phyloP scores from a whole-genome alignment of 1,140 invertebrate genomes.

The Elymnias hypermnestra region DNA sequence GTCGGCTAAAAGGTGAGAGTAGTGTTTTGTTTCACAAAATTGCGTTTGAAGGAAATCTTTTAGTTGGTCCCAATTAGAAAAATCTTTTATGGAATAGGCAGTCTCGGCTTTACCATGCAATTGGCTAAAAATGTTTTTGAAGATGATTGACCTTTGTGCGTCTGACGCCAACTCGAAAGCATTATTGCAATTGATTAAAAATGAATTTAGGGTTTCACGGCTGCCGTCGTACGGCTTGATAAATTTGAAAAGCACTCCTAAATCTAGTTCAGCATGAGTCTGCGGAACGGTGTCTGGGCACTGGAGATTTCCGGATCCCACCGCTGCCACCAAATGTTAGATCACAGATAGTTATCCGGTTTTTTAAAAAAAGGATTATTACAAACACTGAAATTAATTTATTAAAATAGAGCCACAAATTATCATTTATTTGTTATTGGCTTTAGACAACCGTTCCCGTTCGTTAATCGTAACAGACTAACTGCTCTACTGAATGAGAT shows the following conservation, averaged over 20 bases:
- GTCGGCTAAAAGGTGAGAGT: slow-evolving; percentile 20
- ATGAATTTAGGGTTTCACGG: slow-evolving; percentile 13
- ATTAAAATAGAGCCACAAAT: too few species aligned
- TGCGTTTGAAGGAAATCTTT: slow-evolving; percentile 25
- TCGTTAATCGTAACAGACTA: too few species aligned
- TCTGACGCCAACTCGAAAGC: slow-evolving; percentile 7
- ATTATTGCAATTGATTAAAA: slow-evolving; percentile 17
- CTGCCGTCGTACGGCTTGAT: slow-evolving; percentile 13
- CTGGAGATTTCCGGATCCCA: neutral
- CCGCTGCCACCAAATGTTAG: too few species aligned
- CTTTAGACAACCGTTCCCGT: too few species aligned
- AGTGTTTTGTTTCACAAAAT: too few species aligned
- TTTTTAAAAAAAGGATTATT: too few species aligned
- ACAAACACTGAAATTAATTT: too few species aligned
- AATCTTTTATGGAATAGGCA: slow-evolving; percentile 13
- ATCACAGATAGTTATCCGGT: too few species aligned
- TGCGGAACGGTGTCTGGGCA: too few species aligned
- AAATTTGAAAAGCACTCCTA: slow-evolving; percentile 10
- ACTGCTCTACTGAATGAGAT: too few species aligned
- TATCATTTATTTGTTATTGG: too few species aligned
- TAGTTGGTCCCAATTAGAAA: slow-evolving; percentile 18
- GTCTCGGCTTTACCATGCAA: neutral
- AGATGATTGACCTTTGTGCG: slow-evolving; percentile 4
- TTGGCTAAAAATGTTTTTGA: slow-evolving; percentile 9
- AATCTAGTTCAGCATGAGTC: neutral